Evolutionary conservation across 2,888 invertebrate species (phyloP), one percentile per base, ranked within the genome.

Genomic region (Cynaeus angustus): DNA sequence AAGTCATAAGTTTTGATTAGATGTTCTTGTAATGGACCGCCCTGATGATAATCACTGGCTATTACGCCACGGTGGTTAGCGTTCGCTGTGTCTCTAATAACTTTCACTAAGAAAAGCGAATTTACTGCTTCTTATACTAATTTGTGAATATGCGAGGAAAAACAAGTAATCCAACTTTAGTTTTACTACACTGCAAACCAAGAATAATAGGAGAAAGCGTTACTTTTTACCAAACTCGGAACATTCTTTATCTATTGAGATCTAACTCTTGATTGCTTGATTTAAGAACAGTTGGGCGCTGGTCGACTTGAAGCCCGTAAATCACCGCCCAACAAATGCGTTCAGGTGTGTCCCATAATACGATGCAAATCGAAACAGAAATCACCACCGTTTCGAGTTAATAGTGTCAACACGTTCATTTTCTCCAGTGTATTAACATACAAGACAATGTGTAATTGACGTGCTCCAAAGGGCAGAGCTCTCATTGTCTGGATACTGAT

Each of bases 31-130:
- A 64, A 64, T 68, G 58, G 64, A 68, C 68, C 64, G 68, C 68
- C 68, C 46, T 50, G 68, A 68, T 48, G 68, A 68, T 68, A 68
- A 68, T 68, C 26, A 64, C 56, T 26, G 58, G 62, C 62, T 64
- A 64, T 68, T 48, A 55, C 10, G 30, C 26, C 28, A 10, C 33
- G 30, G 46, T 10, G 46, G 33, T 43, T 21, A 21, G 4, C 21
- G 16, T 37, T 33, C 21, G 26, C 50, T n/a, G 33, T 14, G 9
- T 28, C 13, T 52, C 8, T 62, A 53, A 64, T 64, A 52, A 64
- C 64, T 52, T 53, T 43, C 37, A 33, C 33, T n/a, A 33, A 9
- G 33, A 33, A 33, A 33, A 33, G 6, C 33, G 9, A 33, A 33
- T 9, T n/a, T n/a, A n/a, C n/a, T n/a, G n/a, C n/a, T n/a, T n/a